A percentile compares a stretch with the other conserved stretches of the same genome.
phyloP scores from a whole-genome alignment of 2,888 invertebrate species.

The Lasius platythorax region DNA sequence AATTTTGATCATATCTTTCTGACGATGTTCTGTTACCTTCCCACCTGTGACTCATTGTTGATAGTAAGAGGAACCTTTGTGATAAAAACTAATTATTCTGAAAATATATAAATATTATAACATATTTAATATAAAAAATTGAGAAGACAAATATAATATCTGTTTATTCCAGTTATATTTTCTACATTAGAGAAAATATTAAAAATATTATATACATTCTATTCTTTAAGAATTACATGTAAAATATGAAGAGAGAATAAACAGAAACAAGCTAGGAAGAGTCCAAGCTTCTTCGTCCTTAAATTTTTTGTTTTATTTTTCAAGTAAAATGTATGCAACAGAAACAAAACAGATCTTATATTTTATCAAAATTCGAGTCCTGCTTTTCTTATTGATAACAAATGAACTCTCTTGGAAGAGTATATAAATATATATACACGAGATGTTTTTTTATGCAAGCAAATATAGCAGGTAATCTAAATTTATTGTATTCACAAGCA shows the following conservation, averaged over 20 bases:
- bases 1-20: not conserved
- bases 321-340: not conserved
- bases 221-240: not conserved
- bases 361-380: not conserved
- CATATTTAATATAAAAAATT: not conserved
- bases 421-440: not conserved
- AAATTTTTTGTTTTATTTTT: not conserved
- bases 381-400: not conserved
- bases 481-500: not conserved
- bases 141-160: not conserved
- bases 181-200: not conserved
- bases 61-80: not conserved
- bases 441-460: not conserved
- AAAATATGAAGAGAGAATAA: not conserved
- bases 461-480: not conserved
- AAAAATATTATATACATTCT: not conserved
- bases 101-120: not conserved
- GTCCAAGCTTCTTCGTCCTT: not conserved
- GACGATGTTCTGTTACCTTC: not conserved
- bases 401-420: not conserved
- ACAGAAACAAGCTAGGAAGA: not conserved
- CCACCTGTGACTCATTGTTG: slow-evolving; percentile 6
- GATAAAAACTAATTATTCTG: not conserved
- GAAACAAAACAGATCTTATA: not conserved
- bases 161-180: not conserved